phyloP scores from a whole-genome alignment of 2,113 vertebrate genomes.

The Aegithalos caudatus region DNA sequence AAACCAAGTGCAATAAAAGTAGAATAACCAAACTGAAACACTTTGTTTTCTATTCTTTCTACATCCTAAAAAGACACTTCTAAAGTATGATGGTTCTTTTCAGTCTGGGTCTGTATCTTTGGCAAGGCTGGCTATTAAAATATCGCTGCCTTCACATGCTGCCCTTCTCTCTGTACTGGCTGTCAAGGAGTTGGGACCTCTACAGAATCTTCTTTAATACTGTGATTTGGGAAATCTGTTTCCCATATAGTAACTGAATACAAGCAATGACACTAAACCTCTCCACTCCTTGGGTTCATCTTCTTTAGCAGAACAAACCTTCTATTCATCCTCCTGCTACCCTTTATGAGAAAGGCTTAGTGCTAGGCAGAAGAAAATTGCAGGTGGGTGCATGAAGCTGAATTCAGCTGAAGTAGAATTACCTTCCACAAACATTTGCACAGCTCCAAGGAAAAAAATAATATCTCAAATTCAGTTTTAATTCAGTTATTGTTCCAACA shows the following conservation, averaged over 20 bases:
- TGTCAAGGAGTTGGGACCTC: neutral
- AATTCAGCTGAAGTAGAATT: neutral
- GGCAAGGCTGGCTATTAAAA: neutral
- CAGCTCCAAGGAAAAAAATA: neutral
- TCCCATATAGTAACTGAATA: neutral
- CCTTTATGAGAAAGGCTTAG: neutral
- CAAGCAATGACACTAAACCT: neutral
- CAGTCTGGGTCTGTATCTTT: neutral
- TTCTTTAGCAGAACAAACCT: neutral
- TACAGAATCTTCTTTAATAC: neutral
- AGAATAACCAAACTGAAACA: neutral
- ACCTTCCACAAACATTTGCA: neutral
- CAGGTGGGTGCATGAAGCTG: neutral
- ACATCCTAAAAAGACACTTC: neutral
- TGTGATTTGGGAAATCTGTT: neutral
- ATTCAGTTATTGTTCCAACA: neutral
- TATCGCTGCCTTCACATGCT: neutral
- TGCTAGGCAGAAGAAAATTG: neutral
- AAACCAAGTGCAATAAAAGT: neutral
- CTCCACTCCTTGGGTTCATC: neutral
- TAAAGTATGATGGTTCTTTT: neutral
- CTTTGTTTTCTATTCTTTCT: neutral
- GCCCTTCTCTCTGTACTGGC: neutral
- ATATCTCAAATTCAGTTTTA: neutral
- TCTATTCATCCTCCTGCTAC: neutral